phyloP scores from a whole-genome alignment of 2,113 vertebrate species.

The Silurus asotus region DNA sequence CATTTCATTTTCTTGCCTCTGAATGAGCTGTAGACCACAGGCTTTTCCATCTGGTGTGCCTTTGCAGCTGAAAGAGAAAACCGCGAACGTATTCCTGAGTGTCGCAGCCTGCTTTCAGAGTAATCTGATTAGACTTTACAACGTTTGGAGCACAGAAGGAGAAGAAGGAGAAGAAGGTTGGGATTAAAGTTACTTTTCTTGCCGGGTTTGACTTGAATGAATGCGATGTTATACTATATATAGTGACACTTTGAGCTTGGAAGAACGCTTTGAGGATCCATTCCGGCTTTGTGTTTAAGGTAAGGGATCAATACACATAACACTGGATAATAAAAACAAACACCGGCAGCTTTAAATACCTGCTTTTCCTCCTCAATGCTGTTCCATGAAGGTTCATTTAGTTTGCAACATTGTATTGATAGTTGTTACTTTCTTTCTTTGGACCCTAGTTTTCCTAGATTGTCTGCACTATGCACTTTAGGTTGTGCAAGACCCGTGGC shows the following conservation, averaged over 20 bases:
- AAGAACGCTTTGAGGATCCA: not conserved
- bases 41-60: not conserved
- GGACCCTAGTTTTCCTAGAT: not conserved
- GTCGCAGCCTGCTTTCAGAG: not conserved
- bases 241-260: not conserved
- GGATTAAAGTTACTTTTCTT: not conserved
- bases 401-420: not conserved
- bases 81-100: not conserved
- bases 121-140: not conserved
- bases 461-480: not conserved
- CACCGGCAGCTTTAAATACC: not conserved
- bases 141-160: not conserved
- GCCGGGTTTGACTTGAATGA: slow-evolving; percentile 11
- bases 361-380: not conserved
- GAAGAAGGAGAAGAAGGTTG: not conserved
- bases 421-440: not conserved
- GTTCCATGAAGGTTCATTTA: not conserved
- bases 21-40: not conserved
- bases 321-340: not conserved
- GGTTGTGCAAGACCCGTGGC: not conserved
- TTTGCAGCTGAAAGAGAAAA: not conserved
- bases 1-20: not conserved
- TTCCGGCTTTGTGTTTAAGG: not conserved
- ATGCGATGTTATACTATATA: not conserved
- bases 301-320: not conserved